These are phyloP conservation scores for Enoplolaimus lenunculus DNA, from an alignment of 2,888 invertebrate species.

Conservation along the genomic window DNA sequence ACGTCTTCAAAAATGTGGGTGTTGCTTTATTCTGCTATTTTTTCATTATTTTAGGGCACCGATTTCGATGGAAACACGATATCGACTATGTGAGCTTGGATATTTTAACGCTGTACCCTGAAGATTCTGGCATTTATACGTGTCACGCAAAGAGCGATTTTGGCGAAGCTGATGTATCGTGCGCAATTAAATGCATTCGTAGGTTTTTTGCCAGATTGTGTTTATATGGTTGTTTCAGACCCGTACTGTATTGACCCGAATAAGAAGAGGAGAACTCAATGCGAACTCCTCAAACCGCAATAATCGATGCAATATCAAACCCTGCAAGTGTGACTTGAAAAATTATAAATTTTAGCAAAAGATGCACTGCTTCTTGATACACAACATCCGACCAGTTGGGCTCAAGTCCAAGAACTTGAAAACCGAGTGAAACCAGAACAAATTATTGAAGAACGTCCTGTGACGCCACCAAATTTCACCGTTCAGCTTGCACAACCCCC, in stretches of 20 bases:
- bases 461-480: slow-evolving; percentile 30
- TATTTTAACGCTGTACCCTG: slow-evolving; percentile 72
- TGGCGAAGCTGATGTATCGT: slow-evolving; percentile 83
- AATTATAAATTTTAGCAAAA: slow-evolving; percentile 32
- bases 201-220: no score
- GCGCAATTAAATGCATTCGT: slow-evolving; percentile 55
- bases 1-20: no score
- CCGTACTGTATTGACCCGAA: no score
- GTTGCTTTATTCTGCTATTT: not conserved
- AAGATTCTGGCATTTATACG: slow-evolving; percentile 89
- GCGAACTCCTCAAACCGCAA: no score
- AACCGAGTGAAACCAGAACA: slow-evolving; percentile 29
- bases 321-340: no score
- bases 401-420: slow-evolving; percentile 45
- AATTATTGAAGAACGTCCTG: slow-evolving; percentile 31
- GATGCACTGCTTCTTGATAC: slow-evolving; percentile 57
- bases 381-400: slow-evolving; percentile 51
- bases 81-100: slow-evolving; percentile 85
- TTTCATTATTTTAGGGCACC: slow-evolving; percentile 32
- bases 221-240: no score
- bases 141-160: slow-evolving; percentile 81
- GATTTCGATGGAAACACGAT: slow-evolving; percentile 60
- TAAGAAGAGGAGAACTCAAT: no score
- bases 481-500: slow-evolving; percentile 54
- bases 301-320: no score